A percentile compares a stretch with the other conserved stretches of the same genome.
Conservation (phyloP, 2,797 vertebrate genomes). For the Scolopax rusticola region DNA sequence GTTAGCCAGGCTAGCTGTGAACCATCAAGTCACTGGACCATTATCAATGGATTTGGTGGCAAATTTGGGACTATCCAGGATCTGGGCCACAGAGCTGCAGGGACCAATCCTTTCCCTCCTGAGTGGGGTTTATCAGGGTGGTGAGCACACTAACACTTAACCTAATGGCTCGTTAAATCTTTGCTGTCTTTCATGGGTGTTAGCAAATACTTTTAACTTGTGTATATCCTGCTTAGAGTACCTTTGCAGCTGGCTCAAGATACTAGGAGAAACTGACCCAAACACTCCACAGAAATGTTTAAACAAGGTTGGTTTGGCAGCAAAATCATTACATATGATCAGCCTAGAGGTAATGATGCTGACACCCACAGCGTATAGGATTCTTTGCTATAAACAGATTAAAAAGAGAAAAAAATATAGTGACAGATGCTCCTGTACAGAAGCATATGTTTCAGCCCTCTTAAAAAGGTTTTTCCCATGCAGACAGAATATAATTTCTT, state of each 20-base stretch:
- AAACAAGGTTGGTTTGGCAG: not conserved
- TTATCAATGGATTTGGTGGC: not conserved
- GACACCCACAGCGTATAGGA: not conserved
- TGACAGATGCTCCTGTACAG: constrained; percentile 19
- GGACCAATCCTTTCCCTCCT: not conserved
- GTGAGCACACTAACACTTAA: not conserved
- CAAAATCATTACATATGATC: not conserved
- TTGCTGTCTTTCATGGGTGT: not conserved
- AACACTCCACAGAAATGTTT: not conserved
- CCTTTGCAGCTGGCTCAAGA: not conserved
- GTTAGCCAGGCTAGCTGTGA: not conserved
- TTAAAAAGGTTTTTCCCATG: not conserved
- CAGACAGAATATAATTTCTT: not conserved
- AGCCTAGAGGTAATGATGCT: not conserved
- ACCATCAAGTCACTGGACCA: not conserved
- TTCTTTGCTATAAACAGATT: not conserved
- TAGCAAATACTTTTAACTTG: not conserved
- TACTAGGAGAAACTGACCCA: not conserved
- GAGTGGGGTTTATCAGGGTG: not conserved
- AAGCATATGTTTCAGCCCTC: constrained; percentile 23
- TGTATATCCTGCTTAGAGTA: not conserved
- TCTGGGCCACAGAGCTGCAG: not conserved
- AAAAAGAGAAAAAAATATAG: not conserved
- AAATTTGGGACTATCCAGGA: not conserved
- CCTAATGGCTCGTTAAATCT: not conserved